Evolutionary conservation across 1,140 invertebrate species (phyloP).

Genomic region (Nasonia giraulti): DNA sequence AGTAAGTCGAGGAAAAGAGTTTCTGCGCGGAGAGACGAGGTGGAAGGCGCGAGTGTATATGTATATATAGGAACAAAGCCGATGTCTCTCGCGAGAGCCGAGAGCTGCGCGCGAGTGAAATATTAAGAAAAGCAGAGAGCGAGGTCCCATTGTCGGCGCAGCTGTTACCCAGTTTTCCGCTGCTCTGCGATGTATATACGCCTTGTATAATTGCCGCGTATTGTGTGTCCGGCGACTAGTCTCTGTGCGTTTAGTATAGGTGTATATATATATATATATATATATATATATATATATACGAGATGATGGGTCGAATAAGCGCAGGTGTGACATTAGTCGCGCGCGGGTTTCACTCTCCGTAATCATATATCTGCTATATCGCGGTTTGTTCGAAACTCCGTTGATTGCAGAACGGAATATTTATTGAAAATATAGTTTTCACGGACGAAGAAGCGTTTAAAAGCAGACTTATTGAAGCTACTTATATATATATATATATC

Average conservation of each 20-base stretch:
- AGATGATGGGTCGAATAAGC: neutral
- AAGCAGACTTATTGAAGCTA: too few species aligned
- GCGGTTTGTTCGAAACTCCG: too few species aligned
- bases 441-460: too few species aligned
- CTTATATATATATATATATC: too few species aligned
- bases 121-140: conserved; percentile 11
- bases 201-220: neutral
- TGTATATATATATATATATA: too few species aligned
- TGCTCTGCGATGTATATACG: neutral
- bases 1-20: neutral
- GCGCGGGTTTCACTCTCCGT: too few species aligned
- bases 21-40: neutral
- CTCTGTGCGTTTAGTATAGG: neutral
- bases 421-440: too few species aligned
- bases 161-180: conserved; percentile 29
- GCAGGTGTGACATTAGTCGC: too few species aligned
- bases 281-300: too few species aligned
- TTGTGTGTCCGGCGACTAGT: neutral
- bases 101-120: neutral
- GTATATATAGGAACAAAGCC: neutral
- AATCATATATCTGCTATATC: too few species aligned
- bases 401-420: too few species aligned
- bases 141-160: neutral
- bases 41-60: neutral
- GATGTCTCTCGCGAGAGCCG: too few species aligned